Evolutionary conservation across 2,113 vertebrate species (phyloP), one percentile per base, ranked within the genome.

Genomic region (Mesitornis unicolor): DNA sequence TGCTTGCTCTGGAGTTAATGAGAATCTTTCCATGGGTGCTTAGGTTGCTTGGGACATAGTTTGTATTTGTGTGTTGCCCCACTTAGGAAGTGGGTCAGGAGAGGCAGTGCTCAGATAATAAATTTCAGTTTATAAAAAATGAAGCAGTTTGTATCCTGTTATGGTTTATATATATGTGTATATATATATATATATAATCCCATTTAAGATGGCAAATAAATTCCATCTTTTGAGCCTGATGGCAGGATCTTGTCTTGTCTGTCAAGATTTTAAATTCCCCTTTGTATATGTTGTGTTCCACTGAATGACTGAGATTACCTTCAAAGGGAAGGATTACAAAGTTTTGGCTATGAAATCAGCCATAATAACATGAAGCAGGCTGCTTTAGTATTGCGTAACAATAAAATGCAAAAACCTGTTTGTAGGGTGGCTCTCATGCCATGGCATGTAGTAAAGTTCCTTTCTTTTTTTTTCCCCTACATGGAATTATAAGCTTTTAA

Each of bases 291-390:
- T 20, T 15, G 7, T 26, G 42, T 93, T 77, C 17, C 35, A 12
- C 22, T 67, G 60, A n/a, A 87, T 50, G 50, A 19, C 20, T n/a
- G 69, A 47, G 26, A 50, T 92, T 70, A 40, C 75, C 45, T 93
- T 90, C 42, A n/a, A 38, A 74, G 53, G 63, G 38, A 38, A 50
- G 61, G 59, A 13, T 65, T 85, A 22, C 7, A 16, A 35, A 57
- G 19, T 28, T 70, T 85, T 76, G 78, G 19, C 54, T 80, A 1
- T 53, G 36, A 79, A 80, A 35, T 25, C 9, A 35, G 10, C 29
- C 5, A 1, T 19, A 29, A 16, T 17, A 50, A 31, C 1, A 3
- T 0, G 2, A 57, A 60, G 43, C n/a, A 69, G 40, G 16, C 35
- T 64, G 24, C 57, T 64, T 64, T 60, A 24, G 53, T 75, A 1